Percentiles rank a stretch among this genome's conserved stretches.
Evolutionary conservation across 2,797 vertebrate genomes (phyloP).

Genomic region (Argentina silus): DNA sequence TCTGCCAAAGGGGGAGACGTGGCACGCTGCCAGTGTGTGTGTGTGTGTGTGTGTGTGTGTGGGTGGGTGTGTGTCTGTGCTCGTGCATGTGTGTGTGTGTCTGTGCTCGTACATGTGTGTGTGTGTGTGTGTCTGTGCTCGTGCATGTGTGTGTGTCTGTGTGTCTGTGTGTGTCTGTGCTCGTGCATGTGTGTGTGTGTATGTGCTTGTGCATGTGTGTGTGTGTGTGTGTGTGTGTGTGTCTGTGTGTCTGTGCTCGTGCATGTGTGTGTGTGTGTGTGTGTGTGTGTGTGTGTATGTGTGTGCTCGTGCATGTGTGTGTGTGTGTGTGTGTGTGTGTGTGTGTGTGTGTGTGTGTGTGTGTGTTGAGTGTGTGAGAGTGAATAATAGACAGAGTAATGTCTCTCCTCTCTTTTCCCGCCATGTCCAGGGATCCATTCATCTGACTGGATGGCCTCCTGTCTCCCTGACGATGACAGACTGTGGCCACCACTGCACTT

Average conservation of each 20-base stretch:
- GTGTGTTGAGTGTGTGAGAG: background rate
- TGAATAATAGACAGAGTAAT: background rate
- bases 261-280: no score
- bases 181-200: background rate
- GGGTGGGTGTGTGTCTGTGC: no score
- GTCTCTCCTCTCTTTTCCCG: slow-evolving; percentile 5
- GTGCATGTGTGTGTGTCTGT: no score
- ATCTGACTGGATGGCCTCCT: slow-evolving; percentile 11
- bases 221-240: background rate
- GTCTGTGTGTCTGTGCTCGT: no score
- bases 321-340: slow-evolving; percentile 1
- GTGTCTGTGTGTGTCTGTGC: background rate
- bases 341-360: background rate
- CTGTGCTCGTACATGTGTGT: background rate
- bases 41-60: slow-evolving; percentile 10
- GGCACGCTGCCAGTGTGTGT: slow-evolving; percentile 15
- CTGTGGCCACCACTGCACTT: no score
- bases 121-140: background rate
- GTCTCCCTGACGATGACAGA: slow-evolving; percentile 14
- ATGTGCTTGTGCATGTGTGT: slow-evolving; percentile 16
- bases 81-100: slow-evolving; percentile 11
- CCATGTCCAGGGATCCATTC: slow-evolving; percentile 10
- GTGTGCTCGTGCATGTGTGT: slow-evolving; percentile 1
- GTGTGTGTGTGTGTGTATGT: background rate
- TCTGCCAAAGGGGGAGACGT: slow-evolving; percentile 9